A percentile compares a stretch with the other conserved stretches of the same genome.
These are phyloP conservation scores for Gymnobelideus leadbeateri DNA, from an alignment of 2,113 vertebrate genomes.

Conservation along the genomic window DNA sequence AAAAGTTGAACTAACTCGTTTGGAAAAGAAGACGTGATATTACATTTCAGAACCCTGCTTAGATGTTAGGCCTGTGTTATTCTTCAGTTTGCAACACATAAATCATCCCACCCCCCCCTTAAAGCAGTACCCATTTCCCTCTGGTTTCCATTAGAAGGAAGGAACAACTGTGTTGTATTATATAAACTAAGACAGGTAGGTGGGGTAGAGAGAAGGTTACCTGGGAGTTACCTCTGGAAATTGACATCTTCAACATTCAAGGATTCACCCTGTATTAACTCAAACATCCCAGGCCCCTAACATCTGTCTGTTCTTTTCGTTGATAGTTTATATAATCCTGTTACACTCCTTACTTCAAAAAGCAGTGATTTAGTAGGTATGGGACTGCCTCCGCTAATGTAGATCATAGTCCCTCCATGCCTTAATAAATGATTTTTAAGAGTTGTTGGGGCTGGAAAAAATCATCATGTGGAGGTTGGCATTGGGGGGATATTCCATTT, in stretches of 20 bases:
- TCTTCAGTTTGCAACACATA: background rate
- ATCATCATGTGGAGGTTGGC: background rate
- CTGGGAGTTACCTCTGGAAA: background rate
- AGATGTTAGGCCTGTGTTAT: background rate
- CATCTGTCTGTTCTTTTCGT: background rate
- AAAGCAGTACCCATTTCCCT: background rate
- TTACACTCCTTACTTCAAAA: background rate
- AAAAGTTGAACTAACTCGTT: background rate
- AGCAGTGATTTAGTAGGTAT: background rate
- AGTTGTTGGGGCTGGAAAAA: background rate
- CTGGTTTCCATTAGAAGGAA: constrained; percentile 2
- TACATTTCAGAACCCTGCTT: background rate
- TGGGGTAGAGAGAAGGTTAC: background rate
- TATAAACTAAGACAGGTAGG: background rate
- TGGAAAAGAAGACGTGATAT: background rate
- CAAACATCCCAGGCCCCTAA: background rate
- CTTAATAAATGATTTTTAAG: background rate
- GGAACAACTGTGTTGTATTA: constrained; percentile 2
- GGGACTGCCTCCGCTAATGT: background rate
- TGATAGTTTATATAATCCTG: background rate
- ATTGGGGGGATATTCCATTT: background rate
- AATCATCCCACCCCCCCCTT: background rate
- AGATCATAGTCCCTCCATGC: background rate
- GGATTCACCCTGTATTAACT: background rate
- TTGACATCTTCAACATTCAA: background rate